Percentiles rank a stretch among this genome's conserved stretches.
Evolutionary conservation across 2,113 vertebrate species (phyloP).

Genomic region (Hyaena hyaena): DNA sequence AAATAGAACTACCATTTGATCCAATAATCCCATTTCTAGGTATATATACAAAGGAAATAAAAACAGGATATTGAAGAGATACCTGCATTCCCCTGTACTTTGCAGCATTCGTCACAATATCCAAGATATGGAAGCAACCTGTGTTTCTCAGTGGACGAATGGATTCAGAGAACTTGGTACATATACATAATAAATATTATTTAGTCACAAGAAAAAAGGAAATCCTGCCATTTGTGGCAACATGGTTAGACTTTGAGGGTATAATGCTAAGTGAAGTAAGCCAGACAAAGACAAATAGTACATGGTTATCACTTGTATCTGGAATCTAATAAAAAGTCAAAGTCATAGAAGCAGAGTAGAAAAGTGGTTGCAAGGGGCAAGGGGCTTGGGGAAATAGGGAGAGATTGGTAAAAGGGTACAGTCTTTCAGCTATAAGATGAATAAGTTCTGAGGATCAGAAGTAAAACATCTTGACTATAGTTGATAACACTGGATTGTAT

Average conservation of each 20-base stretch:
- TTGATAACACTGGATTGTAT: background rate
- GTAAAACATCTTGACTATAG: background rate
- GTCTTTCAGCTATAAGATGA: background rate
- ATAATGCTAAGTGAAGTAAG: background rate
- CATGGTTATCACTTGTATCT: background rate
- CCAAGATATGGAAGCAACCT: background rate
- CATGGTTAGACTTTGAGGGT: background rate
- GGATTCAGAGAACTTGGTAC: background rate
- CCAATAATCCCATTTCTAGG: background rate
- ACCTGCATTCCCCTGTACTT: background rate
- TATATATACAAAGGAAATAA: background rate
- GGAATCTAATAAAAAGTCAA: background rate
- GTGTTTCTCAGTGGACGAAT: background rate
- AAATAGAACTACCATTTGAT: background rate
- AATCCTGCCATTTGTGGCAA: background rate
- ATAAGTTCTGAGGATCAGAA: background rate
- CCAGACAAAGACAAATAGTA: background rate
- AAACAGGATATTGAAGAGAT: background rate
- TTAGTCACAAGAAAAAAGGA: background rate
- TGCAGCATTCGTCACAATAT: background rate
- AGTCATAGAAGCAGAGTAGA: background rate
- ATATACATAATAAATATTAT: background rate
- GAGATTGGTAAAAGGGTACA: background rate
- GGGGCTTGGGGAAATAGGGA: background rate
- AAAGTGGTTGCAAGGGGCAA: background rate